phyloP scores from a whole-genome alignment of 2,797 vertebrate genomes.

The Macropus fuliginosus region DNA sequence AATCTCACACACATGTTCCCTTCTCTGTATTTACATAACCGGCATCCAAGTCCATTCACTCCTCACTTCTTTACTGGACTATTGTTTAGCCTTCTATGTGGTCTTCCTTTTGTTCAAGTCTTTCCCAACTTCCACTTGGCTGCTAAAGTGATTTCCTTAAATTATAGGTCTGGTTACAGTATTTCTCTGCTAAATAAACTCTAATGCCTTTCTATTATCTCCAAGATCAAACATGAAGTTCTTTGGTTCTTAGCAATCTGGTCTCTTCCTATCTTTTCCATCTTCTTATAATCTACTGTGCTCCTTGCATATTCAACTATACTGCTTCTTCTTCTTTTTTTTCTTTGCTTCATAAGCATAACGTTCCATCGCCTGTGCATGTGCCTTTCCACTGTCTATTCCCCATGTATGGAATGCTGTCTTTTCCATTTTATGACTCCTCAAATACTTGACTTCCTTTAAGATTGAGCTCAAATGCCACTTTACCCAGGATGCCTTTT shows the following conservation, averaged over 20 bases:
- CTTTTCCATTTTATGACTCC: neutral
- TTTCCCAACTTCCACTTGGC: neutral
- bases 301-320: neutral
- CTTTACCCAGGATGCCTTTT: neutral
- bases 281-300: neutral
- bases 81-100: neutral
- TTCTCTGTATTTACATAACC: neutral
- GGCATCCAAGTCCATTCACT: neutral
- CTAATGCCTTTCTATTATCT: neutral
- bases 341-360: neutral
- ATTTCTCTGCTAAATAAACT: neutral
- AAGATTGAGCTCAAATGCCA: neutral
- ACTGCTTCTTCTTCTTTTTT: fast-evolving
- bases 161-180: neutral
- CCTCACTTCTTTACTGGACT: neutral
- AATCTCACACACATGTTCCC: neutral
- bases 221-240: neutral
- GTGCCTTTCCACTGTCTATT: neutral
- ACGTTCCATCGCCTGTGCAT: neutral
- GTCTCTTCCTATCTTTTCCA: neutral
- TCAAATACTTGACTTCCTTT: neutral
- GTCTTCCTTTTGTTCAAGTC: neutral
- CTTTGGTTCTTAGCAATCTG: neutral
- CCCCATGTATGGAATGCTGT: neutral
- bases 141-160: neutral